These are phyloP conservation scores for Penaeus monodon DNA, from an alignment of 2,888 invertebrate genomes.

Conservation along the genomic window DNA sequence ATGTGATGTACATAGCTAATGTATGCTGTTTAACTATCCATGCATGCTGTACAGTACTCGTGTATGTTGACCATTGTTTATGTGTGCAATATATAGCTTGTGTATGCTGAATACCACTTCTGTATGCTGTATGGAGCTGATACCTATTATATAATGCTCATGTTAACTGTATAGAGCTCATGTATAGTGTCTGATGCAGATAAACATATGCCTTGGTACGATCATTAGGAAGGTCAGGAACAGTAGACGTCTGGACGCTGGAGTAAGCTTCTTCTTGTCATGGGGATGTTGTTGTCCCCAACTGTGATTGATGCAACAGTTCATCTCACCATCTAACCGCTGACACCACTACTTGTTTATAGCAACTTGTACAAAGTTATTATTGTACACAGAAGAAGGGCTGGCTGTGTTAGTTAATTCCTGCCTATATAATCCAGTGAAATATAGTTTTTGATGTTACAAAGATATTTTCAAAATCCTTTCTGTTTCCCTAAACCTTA, in stretches of 20 bases:
- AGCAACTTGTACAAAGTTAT: conserved; percentile 45
- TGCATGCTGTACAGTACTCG: conserved; percentile 33
- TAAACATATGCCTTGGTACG: conserved; percentile 29
- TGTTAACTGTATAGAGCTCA: conserved; percentile 18
- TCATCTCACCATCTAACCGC: conserved; percentile 53
- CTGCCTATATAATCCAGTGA: conserved; percentile 28
- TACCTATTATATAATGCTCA: conserved; percentile 1
- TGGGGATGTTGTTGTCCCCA: conserved; percentile 33
- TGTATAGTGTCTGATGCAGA: conserved; percentile 34
- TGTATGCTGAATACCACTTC: conserved; percentile 36
- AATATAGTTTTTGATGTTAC: conserved; percentile 52
- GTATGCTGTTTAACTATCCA: conserved; percentile 21
- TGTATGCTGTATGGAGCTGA: conserved; percentile 38
- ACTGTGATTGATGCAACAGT: conserved; percentile 57
- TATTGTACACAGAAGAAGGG: conserved; percentile 26
- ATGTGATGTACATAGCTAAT: conserved; percentile 44
- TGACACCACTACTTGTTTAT: conserved; percentile 48
- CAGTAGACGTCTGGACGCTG: conserved; percentile 32
- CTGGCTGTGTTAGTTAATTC: conserved; percentile 22
- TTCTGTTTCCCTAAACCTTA: conserved; percentile 47
- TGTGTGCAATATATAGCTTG: conserved; percentile 43
- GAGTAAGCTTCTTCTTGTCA: conserved; percentile 52
- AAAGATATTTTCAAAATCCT: conserved; percentile 57
- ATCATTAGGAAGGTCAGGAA: conserved; percentile 29
- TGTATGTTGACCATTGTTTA: conserved; percentile 36